These are phyloP conservation scores for Nannoperca obscura DNA, from an alignment of 2,797 vertebrate genomes.

Conservation along the genomic window DNA sequence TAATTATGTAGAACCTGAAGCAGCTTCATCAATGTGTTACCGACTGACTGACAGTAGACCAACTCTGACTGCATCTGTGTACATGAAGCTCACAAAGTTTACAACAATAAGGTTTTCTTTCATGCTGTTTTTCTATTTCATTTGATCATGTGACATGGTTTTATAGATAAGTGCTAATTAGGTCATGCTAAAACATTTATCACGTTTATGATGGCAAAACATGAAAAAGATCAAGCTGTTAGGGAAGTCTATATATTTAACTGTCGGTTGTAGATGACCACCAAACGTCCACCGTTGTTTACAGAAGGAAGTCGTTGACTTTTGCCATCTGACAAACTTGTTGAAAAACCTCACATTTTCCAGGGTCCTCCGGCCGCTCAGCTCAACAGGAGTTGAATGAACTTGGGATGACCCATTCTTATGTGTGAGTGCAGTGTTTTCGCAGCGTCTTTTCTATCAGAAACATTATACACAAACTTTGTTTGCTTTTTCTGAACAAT, in stretches of 20 bases:
- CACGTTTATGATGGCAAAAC: neutral
- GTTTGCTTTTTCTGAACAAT: neutral
- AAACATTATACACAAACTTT: slow-evolving; percentile 3
- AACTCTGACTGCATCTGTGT: neutral
- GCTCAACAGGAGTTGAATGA: slow-evolving; percentile 23
- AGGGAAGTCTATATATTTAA: neutral
- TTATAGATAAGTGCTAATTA: neutral
- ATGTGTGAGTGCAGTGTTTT: slow-evolving; percentile 14
- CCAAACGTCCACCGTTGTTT: neutral
- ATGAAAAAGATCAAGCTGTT: neutral
- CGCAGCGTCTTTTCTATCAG: slow-evolving; percentile 4
- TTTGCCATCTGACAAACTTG: slow-evolving; percentile 23
- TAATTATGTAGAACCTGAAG: slow-evolving; percentile 12
- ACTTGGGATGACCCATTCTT: slow-evolving; percentile 10
- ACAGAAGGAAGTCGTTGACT: slow-evolving; percentile 28
- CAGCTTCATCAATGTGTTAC: neutral
- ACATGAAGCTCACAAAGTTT: too few relatives aligned
- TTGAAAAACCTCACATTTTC: slow-evolving; percentile 23
- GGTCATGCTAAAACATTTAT: neutral
- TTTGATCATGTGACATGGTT: neutral
- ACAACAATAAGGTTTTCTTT: neutral
- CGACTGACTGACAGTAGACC: neutral
- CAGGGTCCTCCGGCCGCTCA: slow-evolving; percentile 8
- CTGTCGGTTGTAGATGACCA: slow-evolving; percentile 23
- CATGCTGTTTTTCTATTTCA: neutral